These are phyloP conservation scores for Varanus komodoensis DNA, from an alignment of 2,113 vertebrate genomes.

Conservation along the genomic window DNA sequence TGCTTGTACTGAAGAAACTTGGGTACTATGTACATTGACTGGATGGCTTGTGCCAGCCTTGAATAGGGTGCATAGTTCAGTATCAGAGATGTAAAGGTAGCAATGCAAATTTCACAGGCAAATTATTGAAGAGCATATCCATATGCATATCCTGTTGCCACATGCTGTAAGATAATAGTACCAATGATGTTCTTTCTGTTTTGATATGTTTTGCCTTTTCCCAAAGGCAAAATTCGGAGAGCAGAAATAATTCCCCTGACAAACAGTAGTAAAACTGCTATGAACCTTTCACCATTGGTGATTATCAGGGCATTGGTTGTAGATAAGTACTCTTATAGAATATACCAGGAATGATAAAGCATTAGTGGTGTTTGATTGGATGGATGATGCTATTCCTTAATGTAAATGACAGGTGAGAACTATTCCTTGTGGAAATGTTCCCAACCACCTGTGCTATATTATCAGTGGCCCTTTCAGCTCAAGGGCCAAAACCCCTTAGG, in stretches of 20 bases:
- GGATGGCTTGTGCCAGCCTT: no score
- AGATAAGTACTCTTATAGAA: not conserved
- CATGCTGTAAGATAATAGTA: not conserved
- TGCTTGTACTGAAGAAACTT: no score
- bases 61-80: not conserved
- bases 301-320: not conserved
- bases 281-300: not conserved
- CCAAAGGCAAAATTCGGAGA: not conserved
- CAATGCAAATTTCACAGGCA: not conserved
- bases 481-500: no score
- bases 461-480: no score
- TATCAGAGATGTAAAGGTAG: not conserved
- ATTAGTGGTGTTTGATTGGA: not conserved
- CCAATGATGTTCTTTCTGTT: not conserved
- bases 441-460: not conserved
- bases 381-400: not conserved
- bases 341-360: not conserved
- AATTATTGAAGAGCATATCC: not conserved
- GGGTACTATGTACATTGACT: no score
- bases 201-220: not conserved
- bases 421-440: not conserved
- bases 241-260: not conserved
- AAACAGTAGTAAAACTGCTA: not conserved
- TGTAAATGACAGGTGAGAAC: no score
- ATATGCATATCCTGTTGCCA: not conserved